Evolutionary conservation across 2,888 invertebrate genomes (phyloP).

Genomic region (Amiota communis): DNA sequence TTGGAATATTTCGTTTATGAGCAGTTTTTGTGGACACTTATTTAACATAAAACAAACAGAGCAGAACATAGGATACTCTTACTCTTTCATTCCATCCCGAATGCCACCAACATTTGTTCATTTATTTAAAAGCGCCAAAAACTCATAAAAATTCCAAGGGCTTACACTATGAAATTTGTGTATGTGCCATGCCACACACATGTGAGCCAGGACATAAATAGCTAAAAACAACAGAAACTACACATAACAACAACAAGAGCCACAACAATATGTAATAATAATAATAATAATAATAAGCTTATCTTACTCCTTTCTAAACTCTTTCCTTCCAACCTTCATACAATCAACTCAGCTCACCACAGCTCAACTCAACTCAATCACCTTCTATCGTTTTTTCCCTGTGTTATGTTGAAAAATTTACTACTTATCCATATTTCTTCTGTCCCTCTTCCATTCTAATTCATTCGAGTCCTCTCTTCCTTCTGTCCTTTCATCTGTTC

Average conservation of each 20-base stretch:
- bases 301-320: too few relatives aligned
- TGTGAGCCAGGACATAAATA: neutral
- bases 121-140: constrained; percentile 12
- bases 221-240: neutral
- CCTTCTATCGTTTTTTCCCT: too few relatives aligned
- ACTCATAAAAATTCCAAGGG: constrained; percentile 16
- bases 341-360: too few relatives aligned
- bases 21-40: constrained; percentile 16
- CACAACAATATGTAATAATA: neutral
- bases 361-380: neutral
- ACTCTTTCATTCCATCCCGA: too few relatives aligned
- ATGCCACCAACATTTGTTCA: neutral
- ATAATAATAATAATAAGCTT: too few relatives aligned
- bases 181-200: neutral
- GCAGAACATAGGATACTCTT: too few relatives aligned
- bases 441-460: neutral
- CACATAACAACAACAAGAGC: neutral
- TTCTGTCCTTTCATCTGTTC: neutral
- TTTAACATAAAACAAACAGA: constrained; percentile 12
- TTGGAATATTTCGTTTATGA: constrained; percentile 15
- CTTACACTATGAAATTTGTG: constrained; percentile 8
- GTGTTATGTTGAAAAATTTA: neutral
- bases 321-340: too few relatives aligned
- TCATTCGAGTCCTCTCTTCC: neutral
- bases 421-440: neutral